Evolutionary conservation across 2,888 invertebrate species (phyloP), one percentile per base, ranked within the genome.

Genomic region (Conchocele bisecta): DNA sequence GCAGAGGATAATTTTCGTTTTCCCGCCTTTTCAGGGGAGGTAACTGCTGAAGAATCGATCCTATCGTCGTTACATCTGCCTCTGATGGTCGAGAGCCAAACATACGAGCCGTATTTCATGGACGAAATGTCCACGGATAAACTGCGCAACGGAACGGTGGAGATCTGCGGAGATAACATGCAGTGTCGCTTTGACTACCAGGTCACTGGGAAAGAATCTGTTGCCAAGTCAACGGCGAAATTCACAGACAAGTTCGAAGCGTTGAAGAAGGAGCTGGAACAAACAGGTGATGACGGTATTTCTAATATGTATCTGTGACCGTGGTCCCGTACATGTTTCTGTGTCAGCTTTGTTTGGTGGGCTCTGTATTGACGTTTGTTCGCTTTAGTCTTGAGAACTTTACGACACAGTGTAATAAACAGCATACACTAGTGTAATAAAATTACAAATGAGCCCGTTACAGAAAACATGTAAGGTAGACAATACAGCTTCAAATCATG

Each of bases 101-200:
- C 29, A 20, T 85, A 72, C 61, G 67, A 71, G 44, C 82, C 85
- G 5, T 50, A 74, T 2, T 86, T 83, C 54, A 67, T 82, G 29
- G 80, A 73, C 37, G 68, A 67, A 17, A 24, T 75, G 1, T 37
- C 48, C n/a, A 51, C 70, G n/a, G 44, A 42, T 7, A 57, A 50
- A 11, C 48, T 75, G 28, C 65, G 72, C 9, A 78, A 80, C n/a
- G 82, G 71, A 13, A 79, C 82, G 6, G 29, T 65, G 9, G 69
- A 75, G 31, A 28, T 84, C 6, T 87, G 87, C 69, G 81, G 81
- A 17, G 70, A 66, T 22, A 86, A 86, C 64, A 41, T 51, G 9
- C 85, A 82, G 48, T 88, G 88, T 50, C 63, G 39, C 15, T 88
- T 82, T 80, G 88, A 88, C 68, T 82, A 70, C 53, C 59, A 72